Conservation (phyloP, 2,888 invertebrate species). For the Malthinus seriepunctatus region DNA sequence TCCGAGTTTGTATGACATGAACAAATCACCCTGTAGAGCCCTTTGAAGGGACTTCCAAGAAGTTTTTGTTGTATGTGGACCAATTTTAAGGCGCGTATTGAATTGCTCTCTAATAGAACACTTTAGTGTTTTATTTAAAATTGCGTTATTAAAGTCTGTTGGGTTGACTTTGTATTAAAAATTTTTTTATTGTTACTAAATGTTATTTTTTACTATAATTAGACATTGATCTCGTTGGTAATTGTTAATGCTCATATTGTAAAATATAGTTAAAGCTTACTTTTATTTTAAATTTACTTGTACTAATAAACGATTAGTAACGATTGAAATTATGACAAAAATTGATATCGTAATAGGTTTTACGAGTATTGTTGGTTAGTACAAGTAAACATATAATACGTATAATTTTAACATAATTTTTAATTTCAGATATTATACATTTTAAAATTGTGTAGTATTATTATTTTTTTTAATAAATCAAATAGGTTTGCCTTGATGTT, state of each 20-base stretch:
- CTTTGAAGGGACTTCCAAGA: no score
- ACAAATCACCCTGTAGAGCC: no score
- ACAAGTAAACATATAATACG: no score
- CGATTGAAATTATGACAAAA: neutral
- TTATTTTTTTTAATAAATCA: slow-evolving; percentile 1
- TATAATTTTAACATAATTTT: no score
- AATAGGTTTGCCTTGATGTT: neutral
- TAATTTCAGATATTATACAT: no score
- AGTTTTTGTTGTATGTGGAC: no score
- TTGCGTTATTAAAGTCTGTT: no score
- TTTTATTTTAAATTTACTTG: neutral
- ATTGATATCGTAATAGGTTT: neutral
- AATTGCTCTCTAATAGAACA: neutral
- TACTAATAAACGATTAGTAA: neutral
- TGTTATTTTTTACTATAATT: slow-evolving; percentile 42
- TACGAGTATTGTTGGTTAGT: neutral
- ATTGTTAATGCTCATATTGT: slow-evolving; percentile 24
- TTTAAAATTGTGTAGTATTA: neutral
- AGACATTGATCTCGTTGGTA: slow-evolving; percentile 49
- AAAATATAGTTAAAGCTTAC: neutral
- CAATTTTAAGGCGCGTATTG: no score
- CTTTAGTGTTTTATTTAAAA: neutral
- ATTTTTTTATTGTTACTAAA: slow-evolving; percentile 39
- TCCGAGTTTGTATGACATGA: no score
- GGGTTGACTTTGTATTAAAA: slow-evolving; percentile 7